A percentile compares a stretch with the other conserved stretches of the same genome.
Evolutionary conservation across 2,888 invertebrate genomes (phyloP).

Genomic region (Lasioglossum malachurum): DNA sequence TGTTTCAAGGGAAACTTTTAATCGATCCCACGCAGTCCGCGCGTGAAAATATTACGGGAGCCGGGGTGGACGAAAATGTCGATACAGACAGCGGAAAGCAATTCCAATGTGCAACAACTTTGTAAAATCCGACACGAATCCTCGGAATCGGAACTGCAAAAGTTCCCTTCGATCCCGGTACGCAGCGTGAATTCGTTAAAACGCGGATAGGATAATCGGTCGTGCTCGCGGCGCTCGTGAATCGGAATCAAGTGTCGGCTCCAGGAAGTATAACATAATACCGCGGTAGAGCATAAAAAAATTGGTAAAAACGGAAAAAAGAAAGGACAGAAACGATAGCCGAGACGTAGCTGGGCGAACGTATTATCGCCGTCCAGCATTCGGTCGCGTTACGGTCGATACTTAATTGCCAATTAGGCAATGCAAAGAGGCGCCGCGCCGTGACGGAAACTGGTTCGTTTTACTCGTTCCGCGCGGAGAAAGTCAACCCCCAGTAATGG

Average conservation of each 20-base stretch:
- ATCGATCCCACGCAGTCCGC: neutral
- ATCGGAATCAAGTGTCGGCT: slow-evolving; percentile 31
- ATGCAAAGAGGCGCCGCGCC: slow-evolving; percentile 60
- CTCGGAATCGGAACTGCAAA: neutral
- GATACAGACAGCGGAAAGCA: neutral
- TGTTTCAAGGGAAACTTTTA: neutral
- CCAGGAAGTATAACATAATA: slow-evolving; percentile 32
- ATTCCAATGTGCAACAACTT: slow-evolving; percentile 12
- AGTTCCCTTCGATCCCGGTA: neutral
- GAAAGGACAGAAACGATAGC: slow-evolving; percentile 34
- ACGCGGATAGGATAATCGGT: neutral
- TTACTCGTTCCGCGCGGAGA: slow-evolving; percentile 54
- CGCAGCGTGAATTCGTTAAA: neutral
- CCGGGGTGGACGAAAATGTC: neutral
- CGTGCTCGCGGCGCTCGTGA: slow-evolving; percentile 13
- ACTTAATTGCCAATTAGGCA: slow-evolving; percentile 77
- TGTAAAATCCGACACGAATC: neutral
- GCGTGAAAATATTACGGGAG: neutral
- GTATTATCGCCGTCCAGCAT: slow-evolving; percentile 62
- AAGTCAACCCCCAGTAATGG: slow-evolving; percentile 63
- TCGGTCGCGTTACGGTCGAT: slow-evolving; percentile 66
- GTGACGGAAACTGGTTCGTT: slow-evolving; percentile 66
- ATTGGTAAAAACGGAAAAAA: neutral
- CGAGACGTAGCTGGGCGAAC: slow-evolving; percentile 47
- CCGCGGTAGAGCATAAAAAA: neutral